A percentile compares a stretch with the other conserved stretches of the same genome.
These are phyloP conservation scores for Toxotes lorentzi DNA, from an alignment of 2,797 vertebrate species.

Conservation along the genomic window DNA sequence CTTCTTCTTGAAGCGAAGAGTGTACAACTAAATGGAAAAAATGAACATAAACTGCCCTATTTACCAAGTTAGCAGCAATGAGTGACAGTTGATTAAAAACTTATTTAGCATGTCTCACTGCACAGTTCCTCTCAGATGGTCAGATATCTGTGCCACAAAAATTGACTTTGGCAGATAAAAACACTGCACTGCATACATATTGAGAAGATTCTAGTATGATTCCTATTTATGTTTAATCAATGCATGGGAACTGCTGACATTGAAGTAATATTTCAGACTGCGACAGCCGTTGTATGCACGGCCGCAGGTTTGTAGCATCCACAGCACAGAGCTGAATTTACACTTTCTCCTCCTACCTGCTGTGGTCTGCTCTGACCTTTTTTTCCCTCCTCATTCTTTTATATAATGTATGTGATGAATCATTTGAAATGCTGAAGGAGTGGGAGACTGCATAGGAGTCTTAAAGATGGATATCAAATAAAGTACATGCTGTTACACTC, in stretches of 20 bases:
- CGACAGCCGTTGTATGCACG: background rate
- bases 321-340: slow-evolving; percentile 53
- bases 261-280: slow-evolving; percentile 14
- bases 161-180: slow-evolving; percentile 35
- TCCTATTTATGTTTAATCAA: slow-evolving; percentile 45
- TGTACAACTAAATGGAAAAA: background rate
- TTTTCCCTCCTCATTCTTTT: slow-evolving; percentile 62
- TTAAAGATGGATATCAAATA: slow-evolving; percentile 63
- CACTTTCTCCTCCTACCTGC: slow-evolving; percentile 69
- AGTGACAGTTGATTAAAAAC: slow-evolving; percentile 49
- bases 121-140: slow-evolving; percentile 36
- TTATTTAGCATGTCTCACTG: slow-evolving; percentile 8
- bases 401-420: slow-evolving; percentile 78
- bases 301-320: slow-evolving; percentile 44
- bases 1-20: slow-evolving; percentile 5
- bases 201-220: background rate
- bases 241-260: slow-evolving; percentile 7
- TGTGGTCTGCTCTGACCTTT: slow-evolving; percentile 59
- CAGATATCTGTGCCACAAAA: slow-evolving; percentile 21
- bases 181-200: slow-evolving; percentile 27
- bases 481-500: slow-evolving; percentile 56
- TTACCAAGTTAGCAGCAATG: slow-evolving; percentile 9
- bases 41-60: background rate
- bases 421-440: slow-evolving; percentile 64
- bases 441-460: slow-evolving; percentile 72